Conservation (phyloP, 2,888 invertebrate genomes). For the Syritta pipiens region DNA sequence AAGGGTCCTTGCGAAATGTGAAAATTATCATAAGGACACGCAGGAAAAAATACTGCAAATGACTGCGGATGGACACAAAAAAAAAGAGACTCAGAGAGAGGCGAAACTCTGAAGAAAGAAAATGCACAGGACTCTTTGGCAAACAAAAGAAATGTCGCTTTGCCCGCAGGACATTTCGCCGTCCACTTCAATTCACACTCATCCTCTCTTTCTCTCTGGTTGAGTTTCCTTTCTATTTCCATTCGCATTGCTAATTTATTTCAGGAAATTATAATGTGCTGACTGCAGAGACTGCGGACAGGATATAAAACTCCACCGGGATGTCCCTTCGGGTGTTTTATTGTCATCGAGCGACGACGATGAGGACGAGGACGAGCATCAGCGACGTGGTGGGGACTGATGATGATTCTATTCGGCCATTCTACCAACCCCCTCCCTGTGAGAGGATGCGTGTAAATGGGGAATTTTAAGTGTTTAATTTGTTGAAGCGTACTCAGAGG, state of each 20-base stretch:
- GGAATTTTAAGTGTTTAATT: slow-evolving; percentile 69
- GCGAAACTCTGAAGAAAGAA: slow-evolving; percentile 11
- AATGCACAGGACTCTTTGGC: slow-evolving; percentile 21
- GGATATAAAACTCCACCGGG: slow-evolving; percentile 63
- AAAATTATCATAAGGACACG: slow-evolving; percentile 59
- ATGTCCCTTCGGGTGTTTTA: slow-evolving; percentile 67
- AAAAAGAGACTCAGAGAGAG: neutral
- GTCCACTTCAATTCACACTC: slow-evolving; percentile 21
- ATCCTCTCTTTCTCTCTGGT: neutral
- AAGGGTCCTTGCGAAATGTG: slow-evolving; percentile 66
- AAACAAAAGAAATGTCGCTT: slow-evolving; percentile 61
- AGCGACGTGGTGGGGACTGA: slow-evolving; percentile 29
- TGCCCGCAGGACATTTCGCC: slow-evolving; percentile 57
- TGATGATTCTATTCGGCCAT: slow-evolving; percentile 60
- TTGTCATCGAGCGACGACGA: slow-evolving; percentile 53
- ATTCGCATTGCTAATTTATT: slow-evolving; percentile 69
- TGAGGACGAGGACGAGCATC: neutral
- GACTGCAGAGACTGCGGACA: slow-evolving; percentile 70
- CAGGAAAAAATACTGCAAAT: slow-evolving; percentile 33
- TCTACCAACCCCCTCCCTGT: slow-evolving; percentile 4
- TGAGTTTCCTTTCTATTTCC: slow-evolving; percentile 48
- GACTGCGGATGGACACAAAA: slow-evolving; percentile 29
- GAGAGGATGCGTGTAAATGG: slow-evolving; percentile 63
- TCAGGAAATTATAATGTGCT: slow-evolving; percentile 70
- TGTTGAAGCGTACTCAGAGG: slow-evolving; percentile 64